Percentiles rank a stretch among this genome's conserved stretches.
These are phyloP conservation scores for Bombus haemorrhoidalis DNA, from an alignment of 1,140 invertebrate species.

Conservation along the genomic window DNA sequence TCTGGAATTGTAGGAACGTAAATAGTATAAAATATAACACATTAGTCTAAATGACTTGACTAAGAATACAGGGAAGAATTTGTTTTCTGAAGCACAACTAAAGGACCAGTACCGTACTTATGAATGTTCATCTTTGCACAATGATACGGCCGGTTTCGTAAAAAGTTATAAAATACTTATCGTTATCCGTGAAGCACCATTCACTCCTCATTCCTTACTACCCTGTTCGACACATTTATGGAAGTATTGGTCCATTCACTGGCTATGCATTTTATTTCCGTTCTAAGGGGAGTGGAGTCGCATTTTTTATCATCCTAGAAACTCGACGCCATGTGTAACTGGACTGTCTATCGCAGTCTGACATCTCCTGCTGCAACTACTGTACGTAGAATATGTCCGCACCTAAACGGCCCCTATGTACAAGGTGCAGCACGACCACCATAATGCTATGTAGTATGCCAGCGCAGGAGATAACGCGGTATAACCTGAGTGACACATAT, in stretches of 20 bases:
- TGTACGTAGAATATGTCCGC: conserved; percentile 42
- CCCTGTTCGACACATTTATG: conserved; percentile 8
- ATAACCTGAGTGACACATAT: conserved; percentile 47
- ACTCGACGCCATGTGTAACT: conserved; percentile 33
- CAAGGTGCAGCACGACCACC: conserved; percentile 46
- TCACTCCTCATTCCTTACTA: neutral
- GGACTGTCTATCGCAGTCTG: conserved; percentile 46
- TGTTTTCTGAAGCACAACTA: neutral
- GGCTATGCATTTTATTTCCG: conserved; percentile 16
- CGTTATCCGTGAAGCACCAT: neutral
- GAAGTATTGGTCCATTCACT: neutral
- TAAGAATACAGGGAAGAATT: neutral
- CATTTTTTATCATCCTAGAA: conserved; percentile 39
- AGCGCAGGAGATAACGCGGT: conserved; percentile 56
- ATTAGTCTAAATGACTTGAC: no score
- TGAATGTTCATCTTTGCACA: neutral
- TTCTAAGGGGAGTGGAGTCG: neutral
- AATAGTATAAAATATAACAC: no score
- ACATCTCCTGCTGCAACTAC: conserved; percentile 28
- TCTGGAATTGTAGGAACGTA: no score
- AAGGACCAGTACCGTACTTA: no score
- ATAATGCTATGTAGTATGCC: conserved; percentile 57
- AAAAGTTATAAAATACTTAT: neutral
- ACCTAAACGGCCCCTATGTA: conserved; percentile 43
- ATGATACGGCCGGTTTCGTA: neutral